These are phyloP conservation scores for Diarsia dahlii DNA, from an alignment of 2,888 invertebrate species.

Conservation along the genomic window DNA sequence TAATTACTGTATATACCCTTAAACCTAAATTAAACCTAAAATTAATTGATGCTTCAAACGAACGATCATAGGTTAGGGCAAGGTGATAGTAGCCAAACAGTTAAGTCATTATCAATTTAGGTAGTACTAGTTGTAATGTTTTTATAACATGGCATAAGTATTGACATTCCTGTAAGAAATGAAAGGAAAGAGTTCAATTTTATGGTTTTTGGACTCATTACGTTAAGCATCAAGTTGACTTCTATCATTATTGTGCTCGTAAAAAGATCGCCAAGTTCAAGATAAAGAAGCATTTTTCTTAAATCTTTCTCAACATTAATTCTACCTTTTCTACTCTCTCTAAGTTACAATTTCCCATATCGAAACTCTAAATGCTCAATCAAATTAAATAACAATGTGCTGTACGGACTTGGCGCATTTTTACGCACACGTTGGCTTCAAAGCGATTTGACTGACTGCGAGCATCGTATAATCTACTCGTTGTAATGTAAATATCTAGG, in stretches of 20 bases:
- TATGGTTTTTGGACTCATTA: constrained; percentile 42
- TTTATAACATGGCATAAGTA: constrained; percentile 64
- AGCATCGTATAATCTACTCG: constrained; percentile 66
- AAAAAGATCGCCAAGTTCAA: constrained; percentile 48
- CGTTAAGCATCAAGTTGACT: constrained; percentile 46
- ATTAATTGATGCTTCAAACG: constrained; percentile 82
- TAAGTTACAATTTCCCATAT: constrained; percentile 10
- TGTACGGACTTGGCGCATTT: constrained; percentile 47
- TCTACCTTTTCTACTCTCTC: not conserved
- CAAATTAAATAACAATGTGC: constrained; percentile 23
- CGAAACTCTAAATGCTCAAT: constrained; percentile 33
- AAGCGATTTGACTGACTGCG: constrained; percentile 68
- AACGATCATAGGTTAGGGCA: constrained; percentile 87
- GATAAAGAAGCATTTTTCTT: not conserved
- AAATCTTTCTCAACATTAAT: not conserved
- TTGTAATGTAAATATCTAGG: constrained; percentile 69
- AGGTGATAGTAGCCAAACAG: constrained; percentile 88
- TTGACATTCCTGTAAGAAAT: constrained; percentile 45
- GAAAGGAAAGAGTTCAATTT: constrained; percentile 42
- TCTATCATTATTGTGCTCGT: constrained; percentile 52
- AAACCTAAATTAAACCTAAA: constrained; percentile 67
- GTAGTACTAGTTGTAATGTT: constrained; percentile 69
- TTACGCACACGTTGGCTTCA: constrained; percentile 56
- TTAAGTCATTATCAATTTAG: constrained; percentile 81
- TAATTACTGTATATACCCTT: constrained; percentile 87